phyloP scores from a whole-genome alignment of 2,113 vertebrate genomes.

The Dinomys branickii region DNA sequence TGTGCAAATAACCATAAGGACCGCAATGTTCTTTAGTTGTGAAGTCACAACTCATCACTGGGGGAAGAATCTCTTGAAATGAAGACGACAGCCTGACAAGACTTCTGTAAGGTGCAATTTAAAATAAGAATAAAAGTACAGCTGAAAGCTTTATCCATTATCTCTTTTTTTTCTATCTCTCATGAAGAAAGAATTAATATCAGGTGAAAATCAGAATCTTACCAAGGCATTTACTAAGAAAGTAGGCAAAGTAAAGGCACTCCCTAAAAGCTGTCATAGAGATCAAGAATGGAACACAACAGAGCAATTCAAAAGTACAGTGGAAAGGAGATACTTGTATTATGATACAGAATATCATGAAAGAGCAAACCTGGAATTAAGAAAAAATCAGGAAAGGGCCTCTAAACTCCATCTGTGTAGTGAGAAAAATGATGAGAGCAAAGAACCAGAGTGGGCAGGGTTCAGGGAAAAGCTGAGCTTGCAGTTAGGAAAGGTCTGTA shows the following conservation, averaged over 20 bases:
- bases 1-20: not conserved
- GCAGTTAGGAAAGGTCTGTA: not conserved
- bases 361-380: constrained; percentile 23
- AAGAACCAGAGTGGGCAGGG: not conserved
- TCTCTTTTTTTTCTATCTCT: constrained; percentile 17
- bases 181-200: constrained; percentile 63
- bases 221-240: constrained; percentile 64
- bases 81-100: constrained; percentile 51
- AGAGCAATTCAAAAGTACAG: constrained; percentile 65
- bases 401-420: constrained; percentile 25
- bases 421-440: not conserved
- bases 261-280: constrained; percentile 47
- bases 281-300: constrained; percentile 59
- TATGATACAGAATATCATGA: not conserved
- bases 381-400: not conserved
- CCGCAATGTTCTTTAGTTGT: constrained; percentile 18
- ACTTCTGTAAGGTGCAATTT: not conserved
- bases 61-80: constrained; percentile 39
- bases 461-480: not conserved
- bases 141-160: constrained; percentile 31
- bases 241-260: constrained; percentile 50
- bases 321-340: not conserved
- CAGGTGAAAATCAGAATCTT: constrained; percentile 65
- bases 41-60: constrained; percentile 33
- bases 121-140: constrained; percentile 51